phyloP scores from a whole-genome alignment of 2,888 invertebrate species.

The Teinopalpus imperialis region DNA sequence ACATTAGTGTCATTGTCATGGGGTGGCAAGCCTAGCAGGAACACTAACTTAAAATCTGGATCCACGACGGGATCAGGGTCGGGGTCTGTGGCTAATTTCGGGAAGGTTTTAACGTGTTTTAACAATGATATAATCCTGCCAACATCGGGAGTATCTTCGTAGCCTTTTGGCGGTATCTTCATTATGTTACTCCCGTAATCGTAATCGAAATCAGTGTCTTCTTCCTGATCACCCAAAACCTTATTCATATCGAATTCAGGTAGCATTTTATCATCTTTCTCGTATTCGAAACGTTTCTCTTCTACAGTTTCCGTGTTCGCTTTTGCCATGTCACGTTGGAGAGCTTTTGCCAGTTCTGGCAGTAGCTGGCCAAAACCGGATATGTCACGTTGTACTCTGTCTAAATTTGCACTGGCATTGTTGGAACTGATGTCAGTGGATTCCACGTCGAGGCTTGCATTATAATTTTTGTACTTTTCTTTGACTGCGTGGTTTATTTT shows the following conservation, averaged over 20 bases:
- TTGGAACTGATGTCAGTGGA: neutral
- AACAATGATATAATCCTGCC: slow-evolving; percentile 50
- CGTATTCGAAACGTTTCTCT: slow-evolving; percentile 58
- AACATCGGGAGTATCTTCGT: slow-evolving; percentile 52
- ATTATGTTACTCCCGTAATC: slow-evolving; percentile 67
- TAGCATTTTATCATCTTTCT: slow-evolving; percentile 48
- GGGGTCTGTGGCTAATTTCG: slow-evolving; percentile 35
- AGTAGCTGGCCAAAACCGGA: slow-evolving; percentile 52
- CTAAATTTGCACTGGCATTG: slow-evolving; percentile 38
- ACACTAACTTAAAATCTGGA: slow-evolving; percentile 62
- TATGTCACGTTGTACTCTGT: slow-evolving; percentile 50
- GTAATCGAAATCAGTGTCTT: slow-evolving; percentile 49
- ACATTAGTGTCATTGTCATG: slow-evolving; percentile 80
- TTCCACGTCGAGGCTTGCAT: slow-evolving; percentile 31
- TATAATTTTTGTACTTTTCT: slow-evolving; percentile 61
- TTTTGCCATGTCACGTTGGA: slow-evolving; percentile 48
- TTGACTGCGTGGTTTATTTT: slow-evolving; percentile 48
- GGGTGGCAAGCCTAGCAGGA: slow-evolving; percentile 84
- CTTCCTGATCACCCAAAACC: slow-evolving; percentile 53
- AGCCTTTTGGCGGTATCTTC: slow-evolving; percentile 71
- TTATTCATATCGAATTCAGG: slow-evolving; percentile 72
- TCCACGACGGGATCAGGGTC: slow-evolving; percentile 36
- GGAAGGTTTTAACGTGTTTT: slow-evolving; percentile 47
- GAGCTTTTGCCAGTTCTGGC: slow-evolving; percentile 61
- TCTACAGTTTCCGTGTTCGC: slow-evolving; percentile 46